Conservation (phyloP, 2,888 invertebrate genomes). For the Syrista parreyssii region DNA sequence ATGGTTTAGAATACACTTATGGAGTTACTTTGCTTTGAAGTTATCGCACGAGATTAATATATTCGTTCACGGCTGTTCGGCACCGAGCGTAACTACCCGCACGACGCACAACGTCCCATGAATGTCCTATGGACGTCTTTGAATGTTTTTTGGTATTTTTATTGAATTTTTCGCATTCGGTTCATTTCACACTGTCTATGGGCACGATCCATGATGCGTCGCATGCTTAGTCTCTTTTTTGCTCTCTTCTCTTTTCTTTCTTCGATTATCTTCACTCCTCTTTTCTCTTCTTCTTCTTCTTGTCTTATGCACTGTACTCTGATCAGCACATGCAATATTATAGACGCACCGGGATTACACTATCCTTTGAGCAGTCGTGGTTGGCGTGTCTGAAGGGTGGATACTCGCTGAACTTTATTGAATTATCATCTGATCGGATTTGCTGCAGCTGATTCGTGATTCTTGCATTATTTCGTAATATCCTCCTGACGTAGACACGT, state of each 20-base stretch:
- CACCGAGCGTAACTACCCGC: neutral
- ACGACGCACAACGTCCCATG: neutral
- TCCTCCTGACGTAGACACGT: neutral
- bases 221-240: neutral
- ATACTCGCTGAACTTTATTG: neutral
- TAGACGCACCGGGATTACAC: constrained; percentile 46
- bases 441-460: neutral
- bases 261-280: constrained; percentile 12
- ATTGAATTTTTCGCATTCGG: neutral
- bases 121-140: neutral
- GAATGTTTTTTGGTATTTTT: neutral
- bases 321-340: constrained; percentile 50
- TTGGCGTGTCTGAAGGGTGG: neutral
- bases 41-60: neutral
- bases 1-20: neutral
- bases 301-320: constrained; percentile 51
- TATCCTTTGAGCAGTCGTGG: neutral
- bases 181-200: neutral
- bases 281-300: constrained; percentile 13
- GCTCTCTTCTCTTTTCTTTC: constrained; percentile 20
- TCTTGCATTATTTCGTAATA: neutral
- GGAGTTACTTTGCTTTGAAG: neutral
- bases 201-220: neutral
- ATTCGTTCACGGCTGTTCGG: neutral
- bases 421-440: neutral